These are phyloP conservation scores for Orthonevra nobilis DNA, from an alignment of 2,888 invertebrate species.

Conservation along the genomic window DNA sequence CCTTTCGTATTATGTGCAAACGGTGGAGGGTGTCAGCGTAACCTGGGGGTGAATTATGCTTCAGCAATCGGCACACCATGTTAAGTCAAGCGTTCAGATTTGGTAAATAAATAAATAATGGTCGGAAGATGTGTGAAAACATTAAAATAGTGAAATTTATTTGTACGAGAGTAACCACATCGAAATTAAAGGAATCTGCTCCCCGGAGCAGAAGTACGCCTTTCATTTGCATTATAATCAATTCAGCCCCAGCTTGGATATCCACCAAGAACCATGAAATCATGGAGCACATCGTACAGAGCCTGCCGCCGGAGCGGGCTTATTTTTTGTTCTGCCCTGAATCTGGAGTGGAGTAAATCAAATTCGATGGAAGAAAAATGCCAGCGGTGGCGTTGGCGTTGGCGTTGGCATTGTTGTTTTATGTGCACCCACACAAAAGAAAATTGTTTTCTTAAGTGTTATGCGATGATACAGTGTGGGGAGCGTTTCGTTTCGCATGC, in stretches of 20 bases:
- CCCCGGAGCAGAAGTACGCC: slow-evolving; percentile 13
- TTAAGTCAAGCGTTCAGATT: slow-evolving; percentile 48
- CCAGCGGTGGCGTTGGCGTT: slow-evolving; percentile 34
- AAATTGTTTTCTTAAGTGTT: slow-evolving; percentile 70
- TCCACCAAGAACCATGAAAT: too few relatives aligned
- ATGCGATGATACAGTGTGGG: slow-evolving; percentile 47
- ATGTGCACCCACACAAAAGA: slow-evolving; percentile 60
- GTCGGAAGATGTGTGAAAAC: slow-evolving; percentile 61
- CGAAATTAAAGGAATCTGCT: slow-evolving; percentile 34
- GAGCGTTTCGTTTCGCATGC: slow-evolving; percentile 8
- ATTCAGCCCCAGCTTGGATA: too few relatives aligned
- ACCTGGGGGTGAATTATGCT: neutral
- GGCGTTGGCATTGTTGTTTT: slow-evolving; percentile 60
- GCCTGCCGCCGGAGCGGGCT: neutral
- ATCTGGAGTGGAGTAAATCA: slow-evolving; percentile 51
- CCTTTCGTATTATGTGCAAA: neutral
- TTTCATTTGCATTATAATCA: slow-evolving; percentile 69
- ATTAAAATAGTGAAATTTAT: slow-evolving; percentile 46
- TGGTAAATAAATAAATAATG: slow-evolving; percentile 69
- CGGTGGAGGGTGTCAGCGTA: slow-evolving; percentile 6
- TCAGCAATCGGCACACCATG: slow-evolving; percentile 13
- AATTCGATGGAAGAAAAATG: slow-evolving; percentile 63
- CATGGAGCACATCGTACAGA: slow-evolving; percentile 9
- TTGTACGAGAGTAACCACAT: slow-evolving; percentile 14
- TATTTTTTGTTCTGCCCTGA: neutral